Conservation (phyloP, 2,113 vertebrate species). For the Chaetops frenatus region DNA sequence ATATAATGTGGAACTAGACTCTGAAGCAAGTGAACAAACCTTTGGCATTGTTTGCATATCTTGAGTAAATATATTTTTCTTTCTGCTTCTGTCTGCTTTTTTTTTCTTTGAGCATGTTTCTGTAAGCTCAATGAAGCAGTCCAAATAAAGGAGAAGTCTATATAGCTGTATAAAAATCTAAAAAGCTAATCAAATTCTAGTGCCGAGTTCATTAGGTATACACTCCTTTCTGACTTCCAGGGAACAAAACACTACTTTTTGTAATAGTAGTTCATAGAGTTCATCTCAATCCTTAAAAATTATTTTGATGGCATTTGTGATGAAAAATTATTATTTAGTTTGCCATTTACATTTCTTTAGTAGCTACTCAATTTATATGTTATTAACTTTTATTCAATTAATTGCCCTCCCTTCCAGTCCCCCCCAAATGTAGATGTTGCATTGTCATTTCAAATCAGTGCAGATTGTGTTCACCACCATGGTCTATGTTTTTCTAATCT, state of each 20-base stretch:
- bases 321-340: neutral
- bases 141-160: neutral
- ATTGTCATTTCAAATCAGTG: neutral
- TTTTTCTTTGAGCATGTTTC: neutral
- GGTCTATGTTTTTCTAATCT: neutral
- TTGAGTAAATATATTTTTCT: neutral
- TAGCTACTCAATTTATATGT: neutral
- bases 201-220: neutral
- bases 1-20: neutral
- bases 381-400: neutral
- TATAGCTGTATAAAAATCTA: neutral
- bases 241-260: neutral
- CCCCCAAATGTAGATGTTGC: neutral
- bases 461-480: neutral
- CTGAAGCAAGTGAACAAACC: neutral
- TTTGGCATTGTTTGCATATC: neutral
- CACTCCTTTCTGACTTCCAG: neutral
- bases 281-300: neutral
- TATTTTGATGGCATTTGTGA: neutral
- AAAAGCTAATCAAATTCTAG: neutral
- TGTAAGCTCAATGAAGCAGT: neutral
- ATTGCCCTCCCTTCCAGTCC: fast-evolving
- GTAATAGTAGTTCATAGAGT: neutral
- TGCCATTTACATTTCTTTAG: neutral
- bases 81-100: neutral